Conservation (phyloP, 2,113 vertebrate genomes). For the Vombatus ursinus region DNA sequence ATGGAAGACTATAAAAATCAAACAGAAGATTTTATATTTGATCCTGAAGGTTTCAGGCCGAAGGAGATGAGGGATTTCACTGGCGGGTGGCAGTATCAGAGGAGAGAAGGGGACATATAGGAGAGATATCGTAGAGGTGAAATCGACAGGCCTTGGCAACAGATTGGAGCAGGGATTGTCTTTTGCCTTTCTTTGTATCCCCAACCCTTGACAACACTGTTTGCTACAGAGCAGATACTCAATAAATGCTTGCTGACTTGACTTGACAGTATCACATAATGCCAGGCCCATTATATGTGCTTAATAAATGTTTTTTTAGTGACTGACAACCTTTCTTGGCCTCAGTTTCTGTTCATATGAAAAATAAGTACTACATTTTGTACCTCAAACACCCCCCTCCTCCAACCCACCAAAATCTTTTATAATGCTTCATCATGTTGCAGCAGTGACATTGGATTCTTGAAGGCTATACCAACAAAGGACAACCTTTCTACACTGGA, state of each 20-base stretch:
- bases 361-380: neutral
- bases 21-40: neutral
- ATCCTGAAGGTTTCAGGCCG: neutral
- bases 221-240: neutral
- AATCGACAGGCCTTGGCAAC: neutral
- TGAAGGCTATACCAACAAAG: neutral
- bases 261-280: neutral
- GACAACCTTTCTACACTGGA: neutral
- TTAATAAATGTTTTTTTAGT: neutral
- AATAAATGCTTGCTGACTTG: neutral
- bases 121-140: neutral
- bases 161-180: neutral
- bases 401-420: neutral
- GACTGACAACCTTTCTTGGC: neutral
- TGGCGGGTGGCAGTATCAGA: neutral
- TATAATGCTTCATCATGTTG: neutral
- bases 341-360: neutral
- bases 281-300: neutral
- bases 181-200: neutral
- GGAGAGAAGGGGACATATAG: neutral
- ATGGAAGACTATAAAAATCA: neutral
- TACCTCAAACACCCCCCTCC: neutral
- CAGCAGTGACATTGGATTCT: neutral
- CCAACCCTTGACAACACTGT: neutral
- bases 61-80: neutral